These are phyloP conservation scores for Drosophila setosimentum DNA, from an alignment of 2,888 invertebrate species.

Conservation along the genomic window DNA sequence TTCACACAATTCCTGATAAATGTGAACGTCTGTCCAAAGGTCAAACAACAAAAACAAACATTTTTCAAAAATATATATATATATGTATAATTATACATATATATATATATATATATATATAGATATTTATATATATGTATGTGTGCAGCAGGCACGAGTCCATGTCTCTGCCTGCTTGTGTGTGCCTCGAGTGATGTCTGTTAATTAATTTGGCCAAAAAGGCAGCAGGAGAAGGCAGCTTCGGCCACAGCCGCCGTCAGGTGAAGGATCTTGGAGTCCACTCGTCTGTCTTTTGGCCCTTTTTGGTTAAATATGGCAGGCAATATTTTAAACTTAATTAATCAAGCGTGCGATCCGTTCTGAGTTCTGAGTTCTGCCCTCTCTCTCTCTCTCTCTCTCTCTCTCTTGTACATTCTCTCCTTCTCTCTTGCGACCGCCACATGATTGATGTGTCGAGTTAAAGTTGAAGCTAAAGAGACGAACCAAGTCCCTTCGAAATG, in stretches of 20 bases:
- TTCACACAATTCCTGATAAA: slow-evolving; percentile 76
- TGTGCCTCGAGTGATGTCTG: slow-evolving; percentile 58
- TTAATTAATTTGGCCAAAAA: slow-evolving; percentile 71
- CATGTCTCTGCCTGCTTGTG: slow-evolving; percentile 1
- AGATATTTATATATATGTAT: not conserved
- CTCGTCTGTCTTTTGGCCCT: slow-evolving; percentile 34
- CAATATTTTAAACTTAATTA: slow-evolving; percentile 80
- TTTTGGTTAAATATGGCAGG: slow-evolving; percentile 74
- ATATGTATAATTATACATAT: slow-evolving; percentile 8
- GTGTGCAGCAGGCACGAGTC: slow-evolving; percentile 23
- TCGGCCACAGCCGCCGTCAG: slow-evolving; percentile 17
- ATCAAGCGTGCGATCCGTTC: slow-evolving; percentile 64
- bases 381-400: not conserved
- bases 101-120: not conserved
- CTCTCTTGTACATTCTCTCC: not conserved
- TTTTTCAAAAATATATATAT: slow-evolving; percentile 60
- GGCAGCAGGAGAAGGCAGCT: slow-evolving; percentile 19
- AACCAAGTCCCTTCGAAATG: slow-evolving; percentile 10
- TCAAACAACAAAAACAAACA: slow-evolving; percentile 63
- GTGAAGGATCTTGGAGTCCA: slow-evolving; percentile 54
- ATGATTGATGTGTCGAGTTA: slow-evolving; percentile 64
- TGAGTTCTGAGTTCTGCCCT: slow-evolving; percentile 45
- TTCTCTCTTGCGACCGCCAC: not conserved
- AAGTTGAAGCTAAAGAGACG: slow-evolving; percentile 6
- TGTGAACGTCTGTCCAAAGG: slow-evolving; percentile 30